Conservation (phyloP, 2,888 invertebrate species). For the Polydrusus pterygomalis region DNA sequence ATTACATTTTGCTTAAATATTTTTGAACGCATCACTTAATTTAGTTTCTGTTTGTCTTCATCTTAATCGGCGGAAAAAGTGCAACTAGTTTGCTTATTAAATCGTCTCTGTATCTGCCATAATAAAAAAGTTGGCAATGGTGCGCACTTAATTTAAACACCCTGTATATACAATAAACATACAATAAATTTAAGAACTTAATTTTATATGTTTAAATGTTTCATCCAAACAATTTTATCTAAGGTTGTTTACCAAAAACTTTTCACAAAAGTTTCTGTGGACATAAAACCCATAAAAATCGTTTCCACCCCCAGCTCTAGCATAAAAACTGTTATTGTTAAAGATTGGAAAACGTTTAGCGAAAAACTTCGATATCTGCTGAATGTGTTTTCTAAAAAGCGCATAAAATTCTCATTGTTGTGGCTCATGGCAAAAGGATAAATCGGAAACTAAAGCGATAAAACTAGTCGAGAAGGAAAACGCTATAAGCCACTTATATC, state of each 20-base stretch:
- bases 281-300: slow-evolving; percentile 8
- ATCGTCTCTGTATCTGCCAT: too few species aligned
- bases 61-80: too few species aligned
- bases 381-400: slow-evolving; percentile 52
- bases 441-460: slow-evolving; percentile 52
- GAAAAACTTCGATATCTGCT: slow-evolving; percentile 48
- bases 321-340: slow-evolving; percentile 44
- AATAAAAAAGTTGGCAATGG: too few species aligned
- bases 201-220: background rate
- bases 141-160: too few species aligned
- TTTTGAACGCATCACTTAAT: too few species aligned
- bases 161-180: too few species aligned
- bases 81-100: too few species aligned
- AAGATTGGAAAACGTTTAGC: slow-evolving; percentile 53
- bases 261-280: background rate
- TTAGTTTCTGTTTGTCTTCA: too few species aligned
- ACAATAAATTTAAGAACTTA: too few species aligned
- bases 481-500: slow-evolving; percentile 41
- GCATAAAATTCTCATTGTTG: slow-evolving; percentile 56
- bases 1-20: too few species aligned
- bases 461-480: slow-evolving; percentile 52
- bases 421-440: slow-evolving; percentile 47
- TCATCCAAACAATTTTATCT: background rate
- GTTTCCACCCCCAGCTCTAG: slow-evolving; percentile 3
- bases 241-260: background rate